Conservation (phyloP, 2,888 invertebrate genomes). For the Ochropleura plecta region DNA sequence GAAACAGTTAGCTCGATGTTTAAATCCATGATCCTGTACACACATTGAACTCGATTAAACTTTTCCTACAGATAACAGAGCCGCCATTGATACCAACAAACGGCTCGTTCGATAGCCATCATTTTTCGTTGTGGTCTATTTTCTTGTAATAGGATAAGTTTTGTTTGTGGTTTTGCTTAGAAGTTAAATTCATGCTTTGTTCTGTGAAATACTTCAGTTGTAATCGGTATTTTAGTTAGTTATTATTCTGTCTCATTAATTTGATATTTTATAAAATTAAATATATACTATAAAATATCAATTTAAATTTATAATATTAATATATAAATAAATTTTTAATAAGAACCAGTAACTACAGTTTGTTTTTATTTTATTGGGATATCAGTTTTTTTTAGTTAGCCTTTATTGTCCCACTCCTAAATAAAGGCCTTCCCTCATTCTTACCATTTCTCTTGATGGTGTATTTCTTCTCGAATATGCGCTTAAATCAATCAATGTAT, state of each 20-base stretch:
- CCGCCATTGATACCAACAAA: conserved; percentile 39
- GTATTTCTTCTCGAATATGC: too few relatives aligned
- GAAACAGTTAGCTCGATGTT: conserved; percentile 15
- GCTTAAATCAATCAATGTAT: too few relatives aligned
- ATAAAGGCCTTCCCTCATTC: too few relatives aligned
- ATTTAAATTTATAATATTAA: too few relatives aligned
- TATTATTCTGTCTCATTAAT: background rate
- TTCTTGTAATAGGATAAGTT: conserved; percentile 30
- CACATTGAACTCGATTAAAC: conserved; percentile 48
- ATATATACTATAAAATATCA: too few relatives aligned
- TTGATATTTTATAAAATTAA: background rate
- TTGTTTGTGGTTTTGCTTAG: conserved; percentile 22
- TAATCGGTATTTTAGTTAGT: background rate
- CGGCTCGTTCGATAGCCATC: conserved; percentile 19
- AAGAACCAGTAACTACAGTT: background rate
- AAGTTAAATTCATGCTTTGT: background rate
- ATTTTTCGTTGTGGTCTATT: conserved; percentile 28
- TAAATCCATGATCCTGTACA: conserved; percentile 21
- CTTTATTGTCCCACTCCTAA: too few relatives aligned
- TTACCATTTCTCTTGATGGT: too few relatives aligned
- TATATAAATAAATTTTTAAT: too few relatives aligned
- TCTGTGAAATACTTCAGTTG: background rate
- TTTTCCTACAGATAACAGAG: conserved; percentile 40
- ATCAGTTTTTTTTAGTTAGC: too few relatives aligned
- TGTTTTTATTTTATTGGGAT: background rate